A percentile compares a stretch with the other conserved stretches of the same genome.
phyloP scores from a whole-genome alignment of 1,140 invertebrate genomes.

The Temnothorax longispinosus region DNA sequence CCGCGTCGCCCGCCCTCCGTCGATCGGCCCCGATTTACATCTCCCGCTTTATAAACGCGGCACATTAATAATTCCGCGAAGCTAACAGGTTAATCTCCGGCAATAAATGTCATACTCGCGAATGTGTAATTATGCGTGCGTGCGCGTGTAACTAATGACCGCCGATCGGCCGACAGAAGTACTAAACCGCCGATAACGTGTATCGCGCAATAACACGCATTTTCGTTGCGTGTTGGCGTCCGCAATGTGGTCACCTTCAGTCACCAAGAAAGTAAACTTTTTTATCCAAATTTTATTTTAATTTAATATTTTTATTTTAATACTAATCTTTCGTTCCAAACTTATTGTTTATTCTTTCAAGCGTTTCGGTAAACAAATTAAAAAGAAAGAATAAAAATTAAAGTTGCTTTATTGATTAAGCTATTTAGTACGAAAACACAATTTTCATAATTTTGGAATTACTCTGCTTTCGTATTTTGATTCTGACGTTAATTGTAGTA shows the following conservation, averaged over 20 bases:
- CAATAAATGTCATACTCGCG: constrained; percentile 60
- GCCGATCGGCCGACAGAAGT: constrained; percentile 54
- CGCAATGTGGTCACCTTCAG: background rate
- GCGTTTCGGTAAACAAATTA: background rate
- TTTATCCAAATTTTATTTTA: background rate
- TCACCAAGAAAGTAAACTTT: background rate
- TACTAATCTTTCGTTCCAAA: background rate
- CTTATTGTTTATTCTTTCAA: background rate
- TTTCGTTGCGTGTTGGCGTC: background rate
- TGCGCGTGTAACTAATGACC: constrained; percentile 62
- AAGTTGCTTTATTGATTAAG: background rate
- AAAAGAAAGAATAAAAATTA: background rate
- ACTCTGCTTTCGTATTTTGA: background rate
- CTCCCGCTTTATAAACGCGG: constrained; percentile 43
- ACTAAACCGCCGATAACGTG: constrained; percentile 47
- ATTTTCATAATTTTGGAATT: background rate
- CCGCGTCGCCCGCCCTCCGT: background rate
- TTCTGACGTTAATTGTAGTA: background rate
- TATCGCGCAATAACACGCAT: constrained; percentile 29
- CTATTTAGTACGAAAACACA: background rate
- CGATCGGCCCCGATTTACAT: constrained; percentile 45
- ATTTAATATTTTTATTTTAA: constrained; percentile 2
- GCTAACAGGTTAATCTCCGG: constrained; percentile 64
- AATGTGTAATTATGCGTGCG: constrained; percentile 59
- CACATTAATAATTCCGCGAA: constrained; percentile 60